Evolutionary conservation across 2,797 vertebrate species (phyloP).

Genomic region (Crypturellus tataupa): DNA sequence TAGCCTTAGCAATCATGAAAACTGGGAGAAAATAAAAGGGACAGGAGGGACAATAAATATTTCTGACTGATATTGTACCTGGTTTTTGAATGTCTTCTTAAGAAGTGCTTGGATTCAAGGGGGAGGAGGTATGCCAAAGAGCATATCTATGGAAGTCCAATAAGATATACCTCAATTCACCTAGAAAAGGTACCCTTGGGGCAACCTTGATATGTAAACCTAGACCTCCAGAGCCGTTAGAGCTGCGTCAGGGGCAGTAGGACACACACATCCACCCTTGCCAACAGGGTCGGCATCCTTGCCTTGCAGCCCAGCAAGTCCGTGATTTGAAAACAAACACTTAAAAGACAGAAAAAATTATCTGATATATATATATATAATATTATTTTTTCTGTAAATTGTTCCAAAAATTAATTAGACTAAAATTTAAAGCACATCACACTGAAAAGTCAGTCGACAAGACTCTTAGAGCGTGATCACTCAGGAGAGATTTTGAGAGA

Average conservation of each 20-base stretch:
- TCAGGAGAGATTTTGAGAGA: neutral
- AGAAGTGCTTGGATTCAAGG: neutral
- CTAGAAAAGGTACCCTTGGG: neutral
- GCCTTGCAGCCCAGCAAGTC: neutral
- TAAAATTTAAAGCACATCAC: neutral
- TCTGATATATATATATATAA: too few relatives aligned
- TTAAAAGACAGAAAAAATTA: neutral
- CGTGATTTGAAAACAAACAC: neutral
- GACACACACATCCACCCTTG: fast-evolving
- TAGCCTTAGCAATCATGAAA: neutral
- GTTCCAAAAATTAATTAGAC: neutral
- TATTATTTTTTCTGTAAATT: fast-evolving
- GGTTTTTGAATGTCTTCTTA: neutral
- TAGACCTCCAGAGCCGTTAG: neutral
- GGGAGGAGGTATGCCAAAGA: neutral
- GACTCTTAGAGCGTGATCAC: neutral
- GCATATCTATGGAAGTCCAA: neutral
- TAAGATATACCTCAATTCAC: neutral
- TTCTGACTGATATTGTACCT: neutral
- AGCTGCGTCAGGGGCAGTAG: neutral
- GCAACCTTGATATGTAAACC: neutral
- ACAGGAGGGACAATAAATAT: neutral
- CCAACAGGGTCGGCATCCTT: too few relatives aligned
- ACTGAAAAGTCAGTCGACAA: neutral
- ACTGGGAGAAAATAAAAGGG: neutral